phyloP scores from a whole-genome alignment of 2,888 invertebrate species.

The Eristalis arbustorum region DNA sequence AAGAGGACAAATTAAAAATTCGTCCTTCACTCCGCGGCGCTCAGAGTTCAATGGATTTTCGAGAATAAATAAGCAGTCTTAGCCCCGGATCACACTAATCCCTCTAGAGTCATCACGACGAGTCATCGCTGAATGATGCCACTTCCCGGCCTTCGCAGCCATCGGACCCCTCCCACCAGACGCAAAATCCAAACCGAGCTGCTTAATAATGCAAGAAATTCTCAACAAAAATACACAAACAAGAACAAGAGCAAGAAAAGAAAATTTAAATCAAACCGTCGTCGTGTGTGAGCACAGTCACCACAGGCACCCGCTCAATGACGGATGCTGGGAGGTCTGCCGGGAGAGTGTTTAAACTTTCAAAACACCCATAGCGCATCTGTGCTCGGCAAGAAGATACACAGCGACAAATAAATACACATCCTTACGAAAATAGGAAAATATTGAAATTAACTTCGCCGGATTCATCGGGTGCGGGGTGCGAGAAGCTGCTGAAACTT shows the following conservation, averaged over 20 bases:
- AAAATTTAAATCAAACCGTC: background rate
- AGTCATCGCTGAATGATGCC: background rate
- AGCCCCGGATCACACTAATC: constrained; percentile 41
- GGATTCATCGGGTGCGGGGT: background rate
- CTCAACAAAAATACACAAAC: background rate
- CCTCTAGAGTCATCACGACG: constrained; percentile 11
- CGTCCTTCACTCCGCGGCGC: constrained; percentile 3
- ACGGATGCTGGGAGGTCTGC: background rate
- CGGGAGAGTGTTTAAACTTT: background rate
- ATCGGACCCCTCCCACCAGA: background rate
- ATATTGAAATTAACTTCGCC: constrained; percentile 64
- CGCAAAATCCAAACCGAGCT: background rate
- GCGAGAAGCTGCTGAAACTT: background rate
- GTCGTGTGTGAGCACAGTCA: background rate
- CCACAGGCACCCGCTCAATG: background rate
- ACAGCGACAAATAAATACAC: constrained; percentile 26
- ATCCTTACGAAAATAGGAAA: constrained; percentile 49
- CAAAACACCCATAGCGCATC: background rate
- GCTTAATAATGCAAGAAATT: background rate
- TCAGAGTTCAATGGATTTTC: constrained; percentile 27
- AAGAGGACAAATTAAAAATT: constrained; percentile 5
- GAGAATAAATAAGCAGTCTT: constrained; percentile 35
- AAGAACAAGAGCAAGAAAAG: background rate
- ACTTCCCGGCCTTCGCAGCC: background rate
- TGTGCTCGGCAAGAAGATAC: background rate